Evolutionary conservation across 2,113 vertebrate genomes (phyloP).

Genomic region (Tenrec ecaudatus): DNA sequence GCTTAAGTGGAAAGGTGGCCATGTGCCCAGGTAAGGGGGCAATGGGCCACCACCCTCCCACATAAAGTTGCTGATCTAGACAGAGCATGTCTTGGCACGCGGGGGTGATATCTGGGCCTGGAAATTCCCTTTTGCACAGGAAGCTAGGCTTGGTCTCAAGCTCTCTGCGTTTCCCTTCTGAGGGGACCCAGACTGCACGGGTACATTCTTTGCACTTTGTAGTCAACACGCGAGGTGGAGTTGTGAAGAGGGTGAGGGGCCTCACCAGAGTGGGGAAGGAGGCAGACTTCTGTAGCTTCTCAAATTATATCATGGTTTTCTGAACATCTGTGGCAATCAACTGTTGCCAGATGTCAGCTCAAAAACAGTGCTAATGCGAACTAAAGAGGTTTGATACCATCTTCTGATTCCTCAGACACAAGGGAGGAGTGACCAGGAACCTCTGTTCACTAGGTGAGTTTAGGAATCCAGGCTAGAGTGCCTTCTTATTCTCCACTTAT

Average conservation of each 20-base stretch:
- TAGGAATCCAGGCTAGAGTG: neutral
- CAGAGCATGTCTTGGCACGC: neutral
- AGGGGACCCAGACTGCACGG: neutral
- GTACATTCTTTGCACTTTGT: neutral
- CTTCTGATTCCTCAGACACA: neutral
- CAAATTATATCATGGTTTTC: neutral
- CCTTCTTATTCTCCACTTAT: neutral
- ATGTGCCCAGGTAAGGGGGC: neutral
- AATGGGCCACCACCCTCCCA: accelerated
- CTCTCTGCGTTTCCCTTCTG: neutral
- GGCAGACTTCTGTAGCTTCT: neutral
- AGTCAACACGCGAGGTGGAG: accelerated
- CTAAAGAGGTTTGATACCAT: neutral
- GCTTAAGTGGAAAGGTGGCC: neutral
- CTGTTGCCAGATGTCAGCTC: neutral
- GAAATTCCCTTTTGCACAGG: slow-evolving; percentile 3
- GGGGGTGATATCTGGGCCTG: neutral
- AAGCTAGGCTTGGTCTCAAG: neutral
- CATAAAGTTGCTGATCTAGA: neutral
- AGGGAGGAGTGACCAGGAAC: neutral
- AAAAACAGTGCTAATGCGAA: neutral
- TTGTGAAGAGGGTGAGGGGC: neutral
- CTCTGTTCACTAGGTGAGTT: neutral
- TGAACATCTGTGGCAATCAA: neutral
- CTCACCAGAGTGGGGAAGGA: neutral